A percentile compares a stretch with the other conserved stretches of the same genome.
phyloP scores from a whole-genome alignment of 2,888 invertebrate species.

The Xestobium rufovillosum region DNA sequence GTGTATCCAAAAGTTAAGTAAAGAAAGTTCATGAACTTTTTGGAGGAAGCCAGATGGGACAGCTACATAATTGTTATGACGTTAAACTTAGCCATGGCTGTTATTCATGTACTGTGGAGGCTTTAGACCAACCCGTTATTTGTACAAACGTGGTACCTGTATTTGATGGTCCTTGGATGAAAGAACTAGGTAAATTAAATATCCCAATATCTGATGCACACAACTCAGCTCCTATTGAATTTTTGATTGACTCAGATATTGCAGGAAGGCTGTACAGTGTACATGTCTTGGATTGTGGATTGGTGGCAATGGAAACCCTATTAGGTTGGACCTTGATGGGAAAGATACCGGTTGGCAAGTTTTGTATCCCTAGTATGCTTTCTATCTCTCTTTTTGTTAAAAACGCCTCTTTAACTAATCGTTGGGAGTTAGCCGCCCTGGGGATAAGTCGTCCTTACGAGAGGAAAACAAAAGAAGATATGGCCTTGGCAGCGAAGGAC shows the following conservation, averaged over 20 bases:
- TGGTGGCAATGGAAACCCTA: constrained; percentile 14
- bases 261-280: constrained; percentile 13
- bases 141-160: constrained; percentile 9
- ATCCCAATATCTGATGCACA: no score
- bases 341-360: no score
- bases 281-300: constrained; percentile 13
- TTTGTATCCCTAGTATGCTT: no score
- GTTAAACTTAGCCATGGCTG: no score
- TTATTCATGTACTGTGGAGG: constrained; percentile 7
- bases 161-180: constrained; percentile 8
- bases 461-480: constrained; percentile 25
- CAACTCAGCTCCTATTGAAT: no score
- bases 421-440: no score
- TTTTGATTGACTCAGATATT: no score
- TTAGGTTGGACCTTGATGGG: constrained; percentile 17
- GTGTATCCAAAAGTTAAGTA: constrained; percentile 1
- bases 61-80: constrained; percentile 11
- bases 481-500: constrained; percentile 18
- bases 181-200: no score
- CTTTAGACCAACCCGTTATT: constrained; percentile 10
- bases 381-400: no score
- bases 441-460: constrained; percentile 27
- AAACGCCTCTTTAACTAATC: no score
- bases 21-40: constrained; percentile 6
- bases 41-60: constrained; percentile 14